Conservation (phyloP, 2,113 vertebrate genomes). For the Rhodinocichla rosea region DNA sequence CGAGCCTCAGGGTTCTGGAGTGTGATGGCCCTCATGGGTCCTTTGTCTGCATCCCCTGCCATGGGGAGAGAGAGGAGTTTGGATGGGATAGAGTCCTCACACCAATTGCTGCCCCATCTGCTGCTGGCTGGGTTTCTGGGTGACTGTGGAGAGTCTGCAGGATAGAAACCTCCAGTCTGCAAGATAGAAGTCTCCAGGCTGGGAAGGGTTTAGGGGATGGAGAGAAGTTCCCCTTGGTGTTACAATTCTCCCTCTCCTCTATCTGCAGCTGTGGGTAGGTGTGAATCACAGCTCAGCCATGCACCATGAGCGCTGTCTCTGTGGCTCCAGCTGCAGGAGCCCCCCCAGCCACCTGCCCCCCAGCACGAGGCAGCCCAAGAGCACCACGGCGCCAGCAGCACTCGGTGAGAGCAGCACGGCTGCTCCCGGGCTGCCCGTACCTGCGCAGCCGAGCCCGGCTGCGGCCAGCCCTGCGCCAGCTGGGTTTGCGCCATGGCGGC, state of each 20-base stretch:
- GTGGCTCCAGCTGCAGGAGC: not conserved
- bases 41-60: not conserved
- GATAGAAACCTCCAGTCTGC: not conserved
- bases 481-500: not conserved
- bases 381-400: not conserved
- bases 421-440: not conserved
- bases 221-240: not conserved
- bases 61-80: not conserved
- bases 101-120: not conserved
- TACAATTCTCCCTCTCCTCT: not conserved
- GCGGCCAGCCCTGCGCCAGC: not conserved
- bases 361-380: not conserved
- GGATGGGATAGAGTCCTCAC: not conserved
- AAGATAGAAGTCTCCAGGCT: not conserved
- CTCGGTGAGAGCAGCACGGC: not conserved
- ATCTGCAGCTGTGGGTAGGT: not conserved
- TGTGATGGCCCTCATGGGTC: not conserved
- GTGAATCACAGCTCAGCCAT: not conserved
- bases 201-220: not conserved
- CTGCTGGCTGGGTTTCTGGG: not conserved
- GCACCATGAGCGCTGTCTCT: accelerated
- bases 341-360: not conserved
- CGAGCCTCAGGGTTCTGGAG: not conserved
- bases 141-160: not conserved
- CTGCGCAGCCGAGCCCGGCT: not conserved